Evolutionary conservation across 2,888 invertebrate genomes (phyloP).

Genomic region (Elaeidobius kamerunicus): DNA sequence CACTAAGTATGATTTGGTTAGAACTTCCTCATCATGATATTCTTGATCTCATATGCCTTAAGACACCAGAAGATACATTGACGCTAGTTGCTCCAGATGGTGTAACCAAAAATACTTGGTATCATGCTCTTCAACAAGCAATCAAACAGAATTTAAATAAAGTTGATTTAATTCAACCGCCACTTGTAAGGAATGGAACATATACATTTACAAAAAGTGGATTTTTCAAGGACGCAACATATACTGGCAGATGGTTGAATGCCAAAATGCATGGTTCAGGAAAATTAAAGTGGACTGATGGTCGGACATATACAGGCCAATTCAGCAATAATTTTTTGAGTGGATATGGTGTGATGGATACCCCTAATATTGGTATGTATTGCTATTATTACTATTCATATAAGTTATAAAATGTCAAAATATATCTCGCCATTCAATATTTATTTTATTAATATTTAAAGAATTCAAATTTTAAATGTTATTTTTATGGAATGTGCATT

Average conservation of each 20-base stretch:
- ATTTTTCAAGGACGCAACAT: constrained; percentile 74
- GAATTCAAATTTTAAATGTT: no score
- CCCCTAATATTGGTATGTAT: constrained; percentile 57
- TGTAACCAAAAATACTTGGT: constrained; percentile 76
- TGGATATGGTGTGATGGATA: constrained; percentile 69
- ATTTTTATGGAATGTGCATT: no score
- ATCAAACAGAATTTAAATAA: constrained; percentile 67
- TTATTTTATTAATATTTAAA: no score
- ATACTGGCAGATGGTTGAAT: constrained; percentile 77
- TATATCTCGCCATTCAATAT: background rate
- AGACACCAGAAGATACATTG: constrained; percentile 76
- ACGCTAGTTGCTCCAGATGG: constrained; percentile 61
- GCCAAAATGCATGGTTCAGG: constrained; percentile 84
- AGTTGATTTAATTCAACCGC: constrained; percentile 62
- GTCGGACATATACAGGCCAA: constrained; percentile 75
- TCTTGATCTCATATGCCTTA: constrained; percentile 62
- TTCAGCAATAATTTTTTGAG: constrained; percentile 71
- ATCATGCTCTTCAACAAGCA: constrained; percentile 69
- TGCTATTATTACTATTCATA: background rate
- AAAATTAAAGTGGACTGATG: constrained; percentile 78
- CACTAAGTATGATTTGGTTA: constrained; percentile 76
- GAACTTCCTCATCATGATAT: constrained; percentile 68
- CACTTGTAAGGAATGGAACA: constrained; percentile 66
- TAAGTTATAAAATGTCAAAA: background rate
- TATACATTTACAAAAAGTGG: constrained; percentile 73